These are phyloP conservation scores for Drosophila emarginata DNA, from an alignment of 2,888 invertebrate species.

Conservation along the genomic window DNA sequence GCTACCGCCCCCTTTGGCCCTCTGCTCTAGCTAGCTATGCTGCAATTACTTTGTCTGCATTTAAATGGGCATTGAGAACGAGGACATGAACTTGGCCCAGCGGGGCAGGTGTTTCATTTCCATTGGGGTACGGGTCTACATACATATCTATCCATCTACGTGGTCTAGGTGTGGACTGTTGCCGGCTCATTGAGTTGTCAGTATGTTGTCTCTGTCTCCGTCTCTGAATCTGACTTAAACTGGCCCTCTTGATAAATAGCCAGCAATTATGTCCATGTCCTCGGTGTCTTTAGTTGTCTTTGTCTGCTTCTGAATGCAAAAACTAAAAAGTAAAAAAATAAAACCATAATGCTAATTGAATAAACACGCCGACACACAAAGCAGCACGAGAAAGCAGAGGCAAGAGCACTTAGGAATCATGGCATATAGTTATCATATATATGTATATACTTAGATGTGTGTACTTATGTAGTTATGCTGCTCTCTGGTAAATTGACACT, in stretches of 20 bases:
- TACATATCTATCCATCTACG: conserved; percentile 43
- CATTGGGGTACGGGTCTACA: conserved; percentile 24
- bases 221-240: conserved; percentile 17
- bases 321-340: conserved; percentile 17
- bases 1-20: background rate
- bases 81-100: conserved; percentile 66
- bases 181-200: conserved; percentile 76
- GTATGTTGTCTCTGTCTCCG: conserved; percentile 56
- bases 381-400: conserved; percentile 55
- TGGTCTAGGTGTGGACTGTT: conserved; percentile 60
- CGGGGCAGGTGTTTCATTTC: conserved; percentile 67
- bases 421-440: conserved; percentile 14
- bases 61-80: conserved; percentile 62
- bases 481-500: conserved; percentile 58
- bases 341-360: conserved; percentile 63
- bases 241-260: conserved; percentile 66
- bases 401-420: conserved; percentile 15
- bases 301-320: conserved; percentile 46
- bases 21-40: conserved; percentile 32
- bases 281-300: conserved; percentile 41
- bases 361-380: conserved; percentile 70
- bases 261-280: conserved; percentile 71
- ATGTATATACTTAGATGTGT: background rate
- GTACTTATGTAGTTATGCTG: conserved; percentile 26
- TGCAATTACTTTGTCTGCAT: conserved; percentile 80